Evolutionary conservation across 2,888 invertebrate genomes (phyloP), one percentile per base, ranked within the genome.

Genomic region (Pyralis farinalis): DNA sequence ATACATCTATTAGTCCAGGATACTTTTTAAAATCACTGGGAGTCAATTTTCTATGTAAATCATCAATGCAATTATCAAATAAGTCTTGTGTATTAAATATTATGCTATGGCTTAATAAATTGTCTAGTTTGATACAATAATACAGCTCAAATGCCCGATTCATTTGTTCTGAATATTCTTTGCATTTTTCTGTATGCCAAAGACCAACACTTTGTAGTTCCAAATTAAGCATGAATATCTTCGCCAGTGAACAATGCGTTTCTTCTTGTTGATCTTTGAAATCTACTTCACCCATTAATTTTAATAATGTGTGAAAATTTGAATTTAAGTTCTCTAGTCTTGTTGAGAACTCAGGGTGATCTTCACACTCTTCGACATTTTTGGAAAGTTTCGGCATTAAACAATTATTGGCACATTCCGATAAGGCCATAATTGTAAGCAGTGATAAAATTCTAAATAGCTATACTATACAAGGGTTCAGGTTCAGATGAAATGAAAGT

Each of bases 1-100:
- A 87, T 0, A 76, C 77, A 53, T 80, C 74, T 46, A 84, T 58
- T 35, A 76, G 67, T 1, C 69, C 68, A 12, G 86, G 87, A 58
- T 79, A 78, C 43, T 65, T 75, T 44, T 80, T 85, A 32, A 79
- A 79, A 46, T 75, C 61, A 27, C 70, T 58, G 11, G 58, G 38
- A 42, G 72, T 74, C 40, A 85, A 51, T 55, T 71, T 84, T 34
- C 52, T 55, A 50, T 83, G 79, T 12, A 86, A 50, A 20, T 67
- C 63, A 38, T 64, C 67, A 34, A 86, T 60, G 33, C 71, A 64
- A 12, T 58, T 63, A 46, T 87, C 74, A 57, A 83, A 86, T 27
- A 87, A 53, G 25, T 63, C 57, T 58, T 85, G 82, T 5, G 53
- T 35, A 41, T 75, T 54, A 44, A 68, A 75, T 10, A 56, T 43